Base-by-base conservation (phyloP, 2,888 invertebrate species). In the Hyppa rectilinea region DNA sequence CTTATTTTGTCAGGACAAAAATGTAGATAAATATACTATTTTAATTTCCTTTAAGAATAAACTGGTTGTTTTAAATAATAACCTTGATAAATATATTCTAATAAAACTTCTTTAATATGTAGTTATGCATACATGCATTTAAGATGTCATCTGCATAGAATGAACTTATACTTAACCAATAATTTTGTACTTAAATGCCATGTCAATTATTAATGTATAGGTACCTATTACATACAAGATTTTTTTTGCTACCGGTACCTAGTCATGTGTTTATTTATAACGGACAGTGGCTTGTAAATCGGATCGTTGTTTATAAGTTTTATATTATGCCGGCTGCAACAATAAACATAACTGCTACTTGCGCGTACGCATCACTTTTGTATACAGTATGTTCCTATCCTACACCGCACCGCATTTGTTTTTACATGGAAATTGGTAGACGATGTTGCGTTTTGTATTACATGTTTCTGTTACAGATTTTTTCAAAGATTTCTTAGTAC, bases 301-400 rank as follows among this genome's bases (percentile, higher is more conserved):
- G 89, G 89, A 86, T 87, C 89, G 91, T 93, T 94, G 94, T 95
- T 95, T 95, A 95, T 91, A 91, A 92, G 88, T 92, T 92, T 92
- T 89, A 92, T 91, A 92, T 91, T 88, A 90, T 87, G 88, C 88
- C 88, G 92, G 87, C 89, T 91, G 90, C 52, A 87, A 90, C 82
- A 92, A 92, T 91, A 93, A 92, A 92, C 90, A 93, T 87, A 75
- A 80, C 79, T 85, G 89, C 87, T 90, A 90, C 89, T 88, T 86
- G 87, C 81, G 84, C 80, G 76, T 66, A 67, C 55, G 66, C 78
- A 67, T 60, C 71, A 60, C 59, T 67, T 71, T 64, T 77, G 66
- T 81, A 61, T 71, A 71, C 75, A 77, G 12, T 38, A 47, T 31
- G 63, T 31, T 43, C 17, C 20, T 7, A 34, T 43, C 17, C 20